Evolutionary conservation across 53 echinoderm and acorn worm species (phyloP).

Genomic region (Arbacia lixula): DNA sequence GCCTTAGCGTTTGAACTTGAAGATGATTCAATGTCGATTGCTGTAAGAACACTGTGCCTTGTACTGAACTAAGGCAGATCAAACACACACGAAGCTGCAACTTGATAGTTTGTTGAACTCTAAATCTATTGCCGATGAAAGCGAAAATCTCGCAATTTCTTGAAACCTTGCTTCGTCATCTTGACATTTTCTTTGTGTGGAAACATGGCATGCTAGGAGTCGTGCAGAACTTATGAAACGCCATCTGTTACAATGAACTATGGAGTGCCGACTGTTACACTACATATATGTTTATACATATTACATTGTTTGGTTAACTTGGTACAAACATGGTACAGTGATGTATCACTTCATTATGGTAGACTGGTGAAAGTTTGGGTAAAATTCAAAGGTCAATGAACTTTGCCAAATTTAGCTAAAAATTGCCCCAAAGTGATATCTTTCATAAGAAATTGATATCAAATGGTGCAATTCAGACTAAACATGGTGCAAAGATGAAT

Average conservation of each 20-base stretch:
- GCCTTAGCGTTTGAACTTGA: not conserved
- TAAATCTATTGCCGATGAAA: not conserved
- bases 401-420: too few relatives aligned
- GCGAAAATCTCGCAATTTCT: not conserved
- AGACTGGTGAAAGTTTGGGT: too few relatives aligned
- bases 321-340: too few relatives aligned
- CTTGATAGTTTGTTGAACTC: not conserved
- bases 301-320: too few relatives aligned
- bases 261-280: not conserved
- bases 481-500: too few relatives aligned
- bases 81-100: not conserved
- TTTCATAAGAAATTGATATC: too few relatives aligned
- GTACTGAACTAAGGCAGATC: not conserved
- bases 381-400: too few relatives aligned
- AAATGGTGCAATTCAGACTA: too few relatives aligned
- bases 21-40: not conserved
- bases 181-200: not conserved
- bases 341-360: too few relatives aligned
- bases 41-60: not conserved
- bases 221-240: not conserved
- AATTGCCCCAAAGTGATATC: too few relatives aligned
- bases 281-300: not conserved
- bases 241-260: not conserved
- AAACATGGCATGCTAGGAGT: not conserved
- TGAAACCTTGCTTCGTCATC: not conserved